phyloP scores from a whole-genome alignment of 2,797 vertebrate species.

The Rhinogobio ventralis region DNA sequence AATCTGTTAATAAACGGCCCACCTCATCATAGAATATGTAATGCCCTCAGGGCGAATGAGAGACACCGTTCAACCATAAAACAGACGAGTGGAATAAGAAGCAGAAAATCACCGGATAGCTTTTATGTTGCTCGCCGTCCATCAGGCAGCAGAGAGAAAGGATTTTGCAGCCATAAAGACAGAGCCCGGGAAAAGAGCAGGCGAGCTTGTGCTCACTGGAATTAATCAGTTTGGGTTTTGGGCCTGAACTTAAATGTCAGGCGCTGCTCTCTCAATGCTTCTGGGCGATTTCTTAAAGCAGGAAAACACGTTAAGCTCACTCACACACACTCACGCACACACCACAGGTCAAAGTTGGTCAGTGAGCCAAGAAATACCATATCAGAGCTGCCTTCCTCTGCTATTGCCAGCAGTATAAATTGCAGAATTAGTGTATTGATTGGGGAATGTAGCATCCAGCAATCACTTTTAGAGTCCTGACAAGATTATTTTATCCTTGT shows the following conservation, averaged over 20 bases:
- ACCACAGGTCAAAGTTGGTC: slow-evolving; percentile 99
- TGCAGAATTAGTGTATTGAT: slow-evolving; percentile 99
- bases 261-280: slow-evolving; percentile 89
- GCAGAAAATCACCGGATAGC: slow-evolving; percentile 68
- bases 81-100: slow-evolving; percentile 71
- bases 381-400: slow-evolving; percentile 96
- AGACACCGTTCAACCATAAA: slow-evolving; percentile 67
- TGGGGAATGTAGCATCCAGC: slow-evolving; percentile 92
- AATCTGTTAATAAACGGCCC: slow-evolving; percentile 70
- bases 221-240: slow-evolving; percentile 91
- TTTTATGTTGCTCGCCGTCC: slow-evolving; percentile 73
- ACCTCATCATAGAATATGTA: slow-evolving; percentile 64
- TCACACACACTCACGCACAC: slow-evolving; percentile 87
- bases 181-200: slow-evolving; percentile 37
- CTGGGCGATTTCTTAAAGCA: slow-evolving; percentile 93
- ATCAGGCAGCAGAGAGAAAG: slow-evolving; percentile 75
- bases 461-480: slow-evolving; percentile 99
- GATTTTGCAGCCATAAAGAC: slow-evolving; percentile 80
- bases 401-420: slow-evolving; percentile 96
- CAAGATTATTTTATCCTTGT: slow-evolving; percentile 99
- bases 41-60: slow-evolving; percentile 62
- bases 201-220: slow-evolving; percentile 80
- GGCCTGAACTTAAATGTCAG: slow-evolving; percentile 85
- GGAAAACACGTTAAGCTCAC: slow-evolving; percentile 91
- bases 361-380: slow-evolving; percentile 99